These are phyloP conservation scores for Turritopsis rubra DNA, from an alignment of 30 jellyfish, hydroid and myxozoan species.

Conservation along the genomic window DNA sequence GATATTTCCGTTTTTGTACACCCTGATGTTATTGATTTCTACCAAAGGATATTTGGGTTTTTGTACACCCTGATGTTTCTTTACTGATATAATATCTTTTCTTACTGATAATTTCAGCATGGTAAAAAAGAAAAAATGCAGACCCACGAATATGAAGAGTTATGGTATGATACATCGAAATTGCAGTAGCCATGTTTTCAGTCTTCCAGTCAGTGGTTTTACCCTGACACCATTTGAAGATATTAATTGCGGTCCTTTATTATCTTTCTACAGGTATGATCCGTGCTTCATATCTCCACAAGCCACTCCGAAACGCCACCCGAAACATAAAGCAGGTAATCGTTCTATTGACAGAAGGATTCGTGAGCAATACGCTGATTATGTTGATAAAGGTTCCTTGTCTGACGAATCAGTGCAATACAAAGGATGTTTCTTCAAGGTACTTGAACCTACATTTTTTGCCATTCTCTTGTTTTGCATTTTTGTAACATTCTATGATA, in stretches of 20 bases:
- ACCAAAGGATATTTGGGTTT: too few relatives aligned
- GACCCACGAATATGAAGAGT: conserved; percentile 28
- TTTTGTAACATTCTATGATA: too few relatives aligned
- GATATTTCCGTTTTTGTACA: too few relatives aligned
- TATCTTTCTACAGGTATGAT: conserved; percentile 15
- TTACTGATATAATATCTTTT: background rate
- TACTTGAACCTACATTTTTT: background rate
- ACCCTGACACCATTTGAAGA: background rate
- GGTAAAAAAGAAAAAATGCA: conserved; percentile 8
- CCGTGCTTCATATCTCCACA: conserved; percentile 37
- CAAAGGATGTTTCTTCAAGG: conserved; percentile 28
- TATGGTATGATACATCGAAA: conserved; percentile 6
- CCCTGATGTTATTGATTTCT: too few relatives aligned
- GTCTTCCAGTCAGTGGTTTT: too few relatives aligned
- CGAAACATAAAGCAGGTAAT: background rate
- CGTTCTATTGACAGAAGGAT: background rate
- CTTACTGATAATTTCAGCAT: background rate
- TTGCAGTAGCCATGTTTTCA: too few relatives aligned
- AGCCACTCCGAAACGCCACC: conserved; percentile 12
- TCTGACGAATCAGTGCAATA: conserved; percentile 35
- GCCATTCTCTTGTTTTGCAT: background rate
- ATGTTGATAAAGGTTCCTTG: conserved; percentile 1
- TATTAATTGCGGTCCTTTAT: background rate
- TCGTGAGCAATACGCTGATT: background rate
- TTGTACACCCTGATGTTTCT: background rate